These are phyloP conservation scores for Pelecanoides urinatrix DNA, from an alignment of 2,113 vertebrate genomes.

Conservation along the genomic window DNA sequence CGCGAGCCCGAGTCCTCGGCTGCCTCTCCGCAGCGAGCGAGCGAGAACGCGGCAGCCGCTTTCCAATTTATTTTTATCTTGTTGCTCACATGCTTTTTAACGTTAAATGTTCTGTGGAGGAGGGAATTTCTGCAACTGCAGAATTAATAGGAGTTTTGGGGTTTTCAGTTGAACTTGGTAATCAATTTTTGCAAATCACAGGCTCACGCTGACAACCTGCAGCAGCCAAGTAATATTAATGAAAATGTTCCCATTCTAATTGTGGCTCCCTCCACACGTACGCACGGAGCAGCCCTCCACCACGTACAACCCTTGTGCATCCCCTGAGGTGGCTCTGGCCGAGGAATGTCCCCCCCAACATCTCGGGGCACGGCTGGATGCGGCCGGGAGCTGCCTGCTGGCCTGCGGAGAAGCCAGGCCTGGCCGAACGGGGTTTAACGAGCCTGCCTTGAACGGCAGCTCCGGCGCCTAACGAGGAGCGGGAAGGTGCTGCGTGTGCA, in stretches of 20 bases:
- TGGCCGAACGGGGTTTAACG: background rate
- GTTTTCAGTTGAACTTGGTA: background rate
- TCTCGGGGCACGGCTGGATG: background rate
- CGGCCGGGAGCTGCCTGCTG: background rate
- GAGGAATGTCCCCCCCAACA: background rate
- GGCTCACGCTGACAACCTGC: conserved; percentile 12
- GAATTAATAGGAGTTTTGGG: conserved; percentile 25
- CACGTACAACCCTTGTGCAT: background rate
- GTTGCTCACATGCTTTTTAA: conserved; percentile 34
- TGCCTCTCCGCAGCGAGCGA: no score
- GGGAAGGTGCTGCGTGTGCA: background rate
- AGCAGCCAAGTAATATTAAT: background rate
- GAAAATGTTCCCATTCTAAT: background rate
- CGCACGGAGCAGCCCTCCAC: background rate
- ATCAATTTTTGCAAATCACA: background rate
- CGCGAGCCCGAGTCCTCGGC: background rate
- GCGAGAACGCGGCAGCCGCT: background rate
- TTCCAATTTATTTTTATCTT: conserved; percentile 55
- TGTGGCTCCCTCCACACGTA: background rate
- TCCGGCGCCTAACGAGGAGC: background rate
- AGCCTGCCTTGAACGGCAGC: background rate
- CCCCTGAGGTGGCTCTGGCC: background rate
- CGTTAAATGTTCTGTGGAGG: conserved; percentile 52
- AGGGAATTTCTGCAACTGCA: conserved; percentile 36
- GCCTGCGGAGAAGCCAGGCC: background rate